Evolutionary conservation across 2,888 invertebrate genomes (phyloP), one percentile per base, ranked within the genome.

Genomic region (Oxytorus armatus): DNA sequence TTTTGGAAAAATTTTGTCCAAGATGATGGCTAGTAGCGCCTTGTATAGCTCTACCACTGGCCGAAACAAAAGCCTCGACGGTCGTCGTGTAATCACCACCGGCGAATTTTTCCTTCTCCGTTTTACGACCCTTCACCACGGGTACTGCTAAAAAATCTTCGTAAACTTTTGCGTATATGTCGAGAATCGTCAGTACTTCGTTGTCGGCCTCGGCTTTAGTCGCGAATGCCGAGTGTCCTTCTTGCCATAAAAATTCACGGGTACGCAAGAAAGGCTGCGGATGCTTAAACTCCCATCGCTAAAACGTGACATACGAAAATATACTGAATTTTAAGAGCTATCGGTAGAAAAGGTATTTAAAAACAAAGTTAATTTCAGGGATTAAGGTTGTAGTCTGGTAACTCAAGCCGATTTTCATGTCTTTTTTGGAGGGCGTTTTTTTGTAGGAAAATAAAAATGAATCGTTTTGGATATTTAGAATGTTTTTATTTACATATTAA

Each of bases 231-330:
- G 99, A 97, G 92, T 99, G 99, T 0, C 99, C 99, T 93, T 99
- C 99, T 93, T 99, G 99, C 99, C 99, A 99, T 39, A 99, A 94
- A 93, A 99, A 99, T 93, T 99, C 99, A 85, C 99, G 95, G 0
- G 99, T 99, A 51, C 99, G 94, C 66, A 99, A 93, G 93, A 99
- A 99, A 4, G 99, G 99, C 90, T 99, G 99, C 4, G 99, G 99
- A 93, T 99, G 99, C 91, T 99, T 99, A 93, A 99, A 99, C 93
- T 99, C 99, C 99, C 99, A 99, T 87, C 99, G 95, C 98, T 98
- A 88, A 18, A 92, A 61, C 36, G 36, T 8, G 36, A 29, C 36
- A 36, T 36, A 8, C 4, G 10, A 36, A 8, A 5, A 29, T 5
- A 5, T 29, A 5, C 5, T 4, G 29, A 5, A 29, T 29, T 29